Evolutionary conservation across 2,888 invertebrate genomes (phyloP).

Genomic region (Erpobdella octoculata): DNA sequence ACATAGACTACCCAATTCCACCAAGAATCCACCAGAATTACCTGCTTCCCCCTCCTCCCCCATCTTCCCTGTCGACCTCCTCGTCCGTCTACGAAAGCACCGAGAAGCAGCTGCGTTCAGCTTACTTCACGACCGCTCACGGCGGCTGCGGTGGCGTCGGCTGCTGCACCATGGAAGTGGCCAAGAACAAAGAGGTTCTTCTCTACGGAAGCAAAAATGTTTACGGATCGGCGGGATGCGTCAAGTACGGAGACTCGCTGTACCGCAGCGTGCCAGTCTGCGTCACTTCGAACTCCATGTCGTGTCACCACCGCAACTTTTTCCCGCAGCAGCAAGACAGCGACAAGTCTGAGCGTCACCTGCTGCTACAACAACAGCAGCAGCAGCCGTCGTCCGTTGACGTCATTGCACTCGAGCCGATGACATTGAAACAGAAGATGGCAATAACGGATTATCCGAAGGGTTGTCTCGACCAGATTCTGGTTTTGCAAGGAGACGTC

Average conservation of each 20-base stretch:
- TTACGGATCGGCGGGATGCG: neutral
- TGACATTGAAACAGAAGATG: neutral
- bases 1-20: neutral
- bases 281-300: neutral
- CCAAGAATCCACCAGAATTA: neutral
- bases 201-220: neutral
- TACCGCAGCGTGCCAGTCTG: constrained; percentile 1
- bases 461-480: too few species aligned
- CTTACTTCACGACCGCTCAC: neutral
- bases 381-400: neutral
- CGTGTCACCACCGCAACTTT: neutral
- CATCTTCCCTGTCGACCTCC: neutral
- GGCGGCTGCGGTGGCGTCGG: neutral
- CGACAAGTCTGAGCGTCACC: neutral
- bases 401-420: neutral
- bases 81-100: neutral
- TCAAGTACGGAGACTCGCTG: neutral
- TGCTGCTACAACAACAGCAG: neutral
- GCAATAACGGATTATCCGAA: too few species aligned
- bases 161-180: neutral
- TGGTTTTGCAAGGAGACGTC: neutral
- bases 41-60: neutral
- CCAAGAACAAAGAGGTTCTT: neutral
- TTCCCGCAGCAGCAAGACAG: too few species aligned
- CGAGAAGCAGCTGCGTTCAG: neutral